These are phyloP conservation scores for Pagetopsis macropterus DNA, from an alignment of 2,797 vertebrate genomes.

Conservation along the genomic window DNA sequence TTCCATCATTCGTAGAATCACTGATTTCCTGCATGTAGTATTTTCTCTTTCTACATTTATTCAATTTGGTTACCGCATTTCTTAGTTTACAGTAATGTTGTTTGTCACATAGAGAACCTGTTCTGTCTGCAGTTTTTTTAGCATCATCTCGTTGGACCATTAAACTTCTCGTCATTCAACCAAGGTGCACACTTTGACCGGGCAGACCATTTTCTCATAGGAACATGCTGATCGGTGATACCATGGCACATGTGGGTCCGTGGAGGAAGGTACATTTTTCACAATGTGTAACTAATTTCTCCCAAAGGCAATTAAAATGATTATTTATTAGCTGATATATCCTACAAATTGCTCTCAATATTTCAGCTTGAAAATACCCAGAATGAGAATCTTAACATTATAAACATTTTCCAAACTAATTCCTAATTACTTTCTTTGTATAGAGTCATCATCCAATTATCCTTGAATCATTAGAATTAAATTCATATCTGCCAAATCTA, in stretches of 20 bases:
- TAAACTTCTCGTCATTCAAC: no score
- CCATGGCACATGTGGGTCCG: constrained; percentile 21
- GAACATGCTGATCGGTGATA: no score
- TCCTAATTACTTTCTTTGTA: background rate
- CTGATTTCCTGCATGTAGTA: no score
- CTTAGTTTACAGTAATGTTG: no score
- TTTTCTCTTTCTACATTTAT: no score
- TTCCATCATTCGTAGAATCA: no score
- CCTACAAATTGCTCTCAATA: constrained; percentile 17
- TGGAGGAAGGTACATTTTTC: constrained; percentile 28
- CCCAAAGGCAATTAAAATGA: constrained; percentile 35
- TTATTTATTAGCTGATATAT: constrained; percentile 32
- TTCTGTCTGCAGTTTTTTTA: no score
- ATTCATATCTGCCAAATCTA: constrained; percentile 7
- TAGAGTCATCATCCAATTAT: constrained; percentile 3
- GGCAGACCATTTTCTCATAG: no score
- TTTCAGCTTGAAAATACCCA: constrained; percentile 11
- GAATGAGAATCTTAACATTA: constrained; percentile 16
- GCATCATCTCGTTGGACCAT: no score
- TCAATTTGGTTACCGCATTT: no score
- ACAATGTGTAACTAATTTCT: constrained; percentile 33
- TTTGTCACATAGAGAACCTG: no score
- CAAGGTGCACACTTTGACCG: no score
- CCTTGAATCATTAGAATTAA: constrained; percentile 12
- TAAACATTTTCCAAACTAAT: background rate